A percentile compares a stretch with the other conserved stretches of the same genome.
phyloP scores from a whole-genome alignment of 2,113 vertebrate species.

The Athene noctua region DNA sequence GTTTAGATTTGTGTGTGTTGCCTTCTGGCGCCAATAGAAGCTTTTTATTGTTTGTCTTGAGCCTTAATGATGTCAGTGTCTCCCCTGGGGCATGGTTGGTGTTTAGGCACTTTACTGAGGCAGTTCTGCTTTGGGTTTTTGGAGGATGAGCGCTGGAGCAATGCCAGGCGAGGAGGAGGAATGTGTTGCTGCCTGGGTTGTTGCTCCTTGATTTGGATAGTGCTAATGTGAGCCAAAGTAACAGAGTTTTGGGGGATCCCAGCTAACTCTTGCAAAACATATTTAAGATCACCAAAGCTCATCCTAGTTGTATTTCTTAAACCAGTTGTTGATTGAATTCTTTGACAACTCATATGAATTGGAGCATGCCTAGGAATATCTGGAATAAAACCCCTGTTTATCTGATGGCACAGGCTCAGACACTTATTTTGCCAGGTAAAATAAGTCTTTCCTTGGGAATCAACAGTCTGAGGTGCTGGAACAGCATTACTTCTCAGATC shows the following conservation, averaged over 20 bases:
- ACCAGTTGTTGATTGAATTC: background rate
- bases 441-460: background rate
- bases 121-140: background rate
- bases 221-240: background rate
- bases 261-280: background rate
- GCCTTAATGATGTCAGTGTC: background rate
- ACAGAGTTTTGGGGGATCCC: background rate
- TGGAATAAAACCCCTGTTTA: background rate
- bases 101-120: background rate
- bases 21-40: background rate
- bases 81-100: fast-evolving
- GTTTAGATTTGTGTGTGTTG: background rate
- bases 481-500: background rate
- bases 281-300: background rate
- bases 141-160: background rate
- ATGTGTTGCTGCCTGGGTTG: background rate
- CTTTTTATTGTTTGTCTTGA: background rate
- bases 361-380: background rate
- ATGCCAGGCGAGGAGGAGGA: background rate
- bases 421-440: background rate
- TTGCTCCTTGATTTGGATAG: background rate
- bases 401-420: background rate
- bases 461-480: background rate
- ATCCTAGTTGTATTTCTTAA: background rate
- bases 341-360: fast-evolving